Evolutionary conservation across 2,797 vertebrate species (phyloP).

Genomic region (Huso huso): DNA sequence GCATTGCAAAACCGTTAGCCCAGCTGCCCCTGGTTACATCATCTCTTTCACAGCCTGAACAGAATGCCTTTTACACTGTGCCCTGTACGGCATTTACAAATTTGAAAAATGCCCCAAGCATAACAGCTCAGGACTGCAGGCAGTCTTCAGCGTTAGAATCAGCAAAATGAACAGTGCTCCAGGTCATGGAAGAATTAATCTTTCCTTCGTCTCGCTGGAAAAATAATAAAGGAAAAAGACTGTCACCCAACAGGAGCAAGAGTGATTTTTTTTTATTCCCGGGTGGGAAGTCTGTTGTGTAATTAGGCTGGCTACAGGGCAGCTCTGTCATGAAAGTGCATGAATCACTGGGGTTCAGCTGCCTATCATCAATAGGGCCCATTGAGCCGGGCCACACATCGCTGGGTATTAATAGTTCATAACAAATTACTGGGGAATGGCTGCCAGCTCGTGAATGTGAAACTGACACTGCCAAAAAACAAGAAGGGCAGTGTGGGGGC

Average conservation of each 20-base stretch:
- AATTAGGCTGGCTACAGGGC: slow-evolving; percentile 5
- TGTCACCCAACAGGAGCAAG: not conserved
- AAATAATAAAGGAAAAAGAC: slow-evolving; percentile 1
- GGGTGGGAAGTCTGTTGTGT: not conserved
- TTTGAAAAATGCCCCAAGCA: too few relatives aligned
- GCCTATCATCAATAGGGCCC: slow-evolving; percentile 22
- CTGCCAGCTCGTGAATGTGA: not conserved
- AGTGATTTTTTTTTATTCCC: not conserved
- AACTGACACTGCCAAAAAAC: slow-evolving; percentile 5
- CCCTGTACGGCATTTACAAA: too few relatives aligned
- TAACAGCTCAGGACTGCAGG: too few relatives aligned
- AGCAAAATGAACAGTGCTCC: too few relatives aligned
- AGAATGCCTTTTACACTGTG: too few relatives aligned
- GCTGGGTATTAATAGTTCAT: slow-evolving; percentile 25
- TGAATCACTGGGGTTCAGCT: slow-evolving; percentile 16
- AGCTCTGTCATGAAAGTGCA: not conserved
- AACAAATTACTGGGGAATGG: slow-evolving; percentile 15
- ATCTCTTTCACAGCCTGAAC: too few relatives aligned
- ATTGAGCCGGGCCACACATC: slow-evolving; percentile 24
- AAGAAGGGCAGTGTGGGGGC: slow-evolving; percentile 1
- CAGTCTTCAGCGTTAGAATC: too few relatives aligned
- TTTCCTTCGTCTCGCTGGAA: not conserved
- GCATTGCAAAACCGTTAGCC: too few relatives aligned
- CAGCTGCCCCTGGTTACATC: too few relatives aligned
- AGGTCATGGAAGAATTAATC: too few relatives aligned